Evolutionary conservation across 2,113 vertebrate species (phyloP).

Genomic region (Desmodus rotundus): DNA sequence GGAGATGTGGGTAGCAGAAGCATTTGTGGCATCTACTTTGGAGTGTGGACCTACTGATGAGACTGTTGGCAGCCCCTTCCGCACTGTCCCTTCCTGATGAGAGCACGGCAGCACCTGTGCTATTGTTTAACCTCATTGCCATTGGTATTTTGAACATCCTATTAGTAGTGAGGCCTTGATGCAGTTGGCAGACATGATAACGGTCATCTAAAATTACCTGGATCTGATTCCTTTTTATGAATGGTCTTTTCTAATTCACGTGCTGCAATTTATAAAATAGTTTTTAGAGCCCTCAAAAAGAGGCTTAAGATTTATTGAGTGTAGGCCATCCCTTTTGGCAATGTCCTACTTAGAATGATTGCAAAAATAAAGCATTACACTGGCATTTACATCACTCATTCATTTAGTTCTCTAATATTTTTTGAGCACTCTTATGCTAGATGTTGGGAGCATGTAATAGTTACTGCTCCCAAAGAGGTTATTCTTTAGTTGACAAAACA

Average conservation of each 20-base stretch:
- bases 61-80: neutral
- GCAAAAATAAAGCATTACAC: neutral
- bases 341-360: neutral
- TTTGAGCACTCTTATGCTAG: neutral
- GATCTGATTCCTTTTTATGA: neutral
- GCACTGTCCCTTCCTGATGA: neutral
- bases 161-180: neutral
- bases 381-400: neutral
- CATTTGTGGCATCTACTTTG: neutral
- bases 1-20: neutral
- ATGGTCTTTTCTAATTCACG: neutral
- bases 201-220: neutral
- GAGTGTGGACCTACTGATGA: neutral
- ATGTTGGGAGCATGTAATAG: neutral
- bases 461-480: neutral
- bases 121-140: neutral
- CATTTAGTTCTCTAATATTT: neutral
- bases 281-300: neutral
- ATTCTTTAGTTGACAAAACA: neutral
- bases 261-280: neutral
- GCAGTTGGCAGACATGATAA: neutral
- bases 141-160: neutral
- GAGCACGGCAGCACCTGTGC: neutral
- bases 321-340: neutral
- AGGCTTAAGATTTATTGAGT: neutral